Evolutionary conservation across 2,888 invertebrate species (phyloP), one percentile per base, ranked within the genome.

Genomic region (Caenorhabditis uteleia): DNA sequence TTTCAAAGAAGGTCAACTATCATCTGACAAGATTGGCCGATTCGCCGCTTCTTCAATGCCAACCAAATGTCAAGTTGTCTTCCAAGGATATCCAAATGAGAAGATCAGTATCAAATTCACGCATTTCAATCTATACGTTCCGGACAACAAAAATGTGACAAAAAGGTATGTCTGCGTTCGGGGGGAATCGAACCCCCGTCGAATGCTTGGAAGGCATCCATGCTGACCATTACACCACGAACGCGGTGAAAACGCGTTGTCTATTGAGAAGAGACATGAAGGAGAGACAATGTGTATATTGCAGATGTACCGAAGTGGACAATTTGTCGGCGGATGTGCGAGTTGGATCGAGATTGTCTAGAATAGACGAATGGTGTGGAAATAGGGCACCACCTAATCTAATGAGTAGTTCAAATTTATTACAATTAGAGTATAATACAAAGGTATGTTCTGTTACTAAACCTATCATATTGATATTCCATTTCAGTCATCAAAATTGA

Each of bases 381-480:
- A 88, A 89, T 69, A 43, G 68, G 34, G 85, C 90, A 49, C 93
- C 94, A 1, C 90, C 90, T 74, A 91, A 92, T 56, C 88, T 95
- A 70, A 95, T 95, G 94, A 95, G 94, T 58, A 92, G 90, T 83
- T 91, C 92, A 38, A 90, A 91, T 46, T 88, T 90, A 79, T 87
- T 95, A 82, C 89, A 91, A 83, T 86, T 95, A 56, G 91, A 93
- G 85, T 94, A 94, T 84, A 88, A 77, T 25, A 69, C 77, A 5
- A 77, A 75, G 51, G 75, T 70, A n/a, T n/a, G 16, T 34, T 34
- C n/a, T 34, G 8, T 5, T 8, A 7, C 29, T 6, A 44, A 29
- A 20, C 4, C 20, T 39, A 18, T 29, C 5, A 5, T 29, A 5
- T 33, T 33, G 27, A 43, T 16, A 27, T 27, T 25, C 27, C 1